Evolutionary conservation across 2,797 vertebrate species (phyloP), one percentile per base, ranked within the genome.

Genomic region (Gila robusta): DNA sequence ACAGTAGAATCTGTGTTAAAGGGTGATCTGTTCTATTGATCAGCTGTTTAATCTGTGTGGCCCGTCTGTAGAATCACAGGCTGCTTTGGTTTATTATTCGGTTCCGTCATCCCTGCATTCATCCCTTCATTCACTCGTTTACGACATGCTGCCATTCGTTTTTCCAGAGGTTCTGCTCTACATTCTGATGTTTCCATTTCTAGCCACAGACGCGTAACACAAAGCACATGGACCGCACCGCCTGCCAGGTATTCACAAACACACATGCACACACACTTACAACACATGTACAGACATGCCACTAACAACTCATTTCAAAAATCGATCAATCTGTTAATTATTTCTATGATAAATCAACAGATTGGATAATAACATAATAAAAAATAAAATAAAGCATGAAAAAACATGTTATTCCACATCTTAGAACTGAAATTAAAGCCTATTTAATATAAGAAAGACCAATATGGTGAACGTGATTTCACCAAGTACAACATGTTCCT

Each of bases 181-280:
- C 41, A 64, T 87, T 67, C 69, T 83, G 86, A 83, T 87, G 49
- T 82, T 82, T 84, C 82, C 80, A 44, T 81, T 70, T 85, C 56
- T 67, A 44, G 35, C 47, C 80, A 64, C 44, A 77, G 41, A 83
- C 77, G 59, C 41, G 16, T 66, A 86, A 86, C 41, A 67, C 72
- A 78, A 88, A 86, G 71, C 81, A 87, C 71, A 89, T 83, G 81
- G 73, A 77, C n/a, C 32, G 16, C 1, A 7, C 35, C 77, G 35
- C 35, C 49, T 77, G 80, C 54, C 83, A 88, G 80, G 11, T 26
- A 49, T 67, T 77, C 66, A 64, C 47, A 69, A 52, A 59, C 64
- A 59, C 64, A 54, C 54, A 66, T 21, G 56, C 78, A 56, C 79
- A 74, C 54, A 74, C 72, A 59, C 23, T 11, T 4, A 59, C 41